Conservation (phyloP, 2,888 invertebrate genomes). For the Synanthedon tipuliformis region DNA sequence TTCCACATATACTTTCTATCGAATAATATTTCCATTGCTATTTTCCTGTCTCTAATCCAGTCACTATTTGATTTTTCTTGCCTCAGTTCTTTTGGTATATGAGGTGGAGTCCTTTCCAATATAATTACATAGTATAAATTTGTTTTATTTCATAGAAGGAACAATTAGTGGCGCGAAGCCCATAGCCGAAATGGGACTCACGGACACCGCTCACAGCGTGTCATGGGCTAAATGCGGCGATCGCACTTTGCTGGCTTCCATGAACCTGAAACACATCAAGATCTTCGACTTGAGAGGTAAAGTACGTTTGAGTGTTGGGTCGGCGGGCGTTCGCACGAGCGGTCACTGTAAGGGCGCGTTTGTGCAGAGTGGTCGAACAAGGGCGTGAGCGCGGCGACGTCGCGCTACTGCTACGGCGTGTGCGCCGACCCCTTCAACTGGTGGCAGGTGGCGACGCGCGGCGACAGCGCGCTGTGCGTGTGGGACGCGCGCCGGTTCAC, state of each 20-base stretch:
- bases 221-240: constrained; percentile 84
- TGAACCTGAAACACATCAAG: constrained; percentile 89
- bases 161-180: constrained; percentile 40
- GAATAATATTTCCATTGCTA: no score
- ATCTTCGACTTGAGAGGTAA: constrained; percentile 90
- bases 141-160: background rate
- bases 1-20: no score
- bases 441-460: constrained; percentile 85
- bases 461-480: constrained; percentile 83
- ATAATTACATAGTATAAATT: no score
- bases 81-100: no score
- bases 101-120: no score
- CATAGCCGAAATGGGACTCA: constrained; percentile 81
- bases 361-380: constrained; percentile 76
- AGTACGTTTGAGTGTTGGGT: constrained; percentile 2
- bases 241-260: constrained; percentile 85
- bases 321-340: no score
- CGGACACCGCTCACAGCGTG: constrained; percentile 86
- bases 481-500: constrained; percentile 93
- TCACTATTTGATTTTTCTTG: no score
- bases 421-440: constrained; percentile 82
- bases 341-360: no score
- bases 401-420: constrained; percentile 87
- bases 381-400: constrained; percentile 74
- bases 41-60: no score